phyloP scores from a whole-genome alignment of 2,888 invertebrate genomes.

The Scelioninae gen. 2 region DNA sequence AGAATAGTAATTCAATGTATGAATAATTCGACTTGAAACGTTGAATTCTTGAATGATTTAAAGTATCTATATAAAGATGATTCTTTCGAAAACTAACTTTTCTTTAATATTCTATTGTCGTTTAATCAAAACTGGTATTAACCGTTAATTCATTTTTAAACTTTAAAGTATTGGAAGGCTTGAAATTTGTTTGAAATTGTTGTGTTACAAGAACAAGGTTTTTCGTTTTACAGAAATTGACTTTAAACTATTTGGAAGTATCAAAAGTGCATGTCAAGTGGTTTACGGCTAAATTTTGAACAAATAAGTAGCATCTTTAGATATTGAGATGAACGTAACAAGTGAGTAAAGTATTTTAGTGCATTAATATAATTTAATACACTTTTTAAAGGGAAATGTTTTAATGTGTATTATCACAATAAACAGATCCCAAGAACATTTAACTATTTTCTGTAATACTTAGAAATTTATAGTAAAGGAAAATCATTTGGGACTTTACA shows the following conservation, averaged over 20 bases:
- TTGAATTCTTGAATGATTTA: too few species aligned
- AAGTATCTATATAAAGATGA: too few species aligned
- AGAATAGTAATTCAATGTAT: background rate
- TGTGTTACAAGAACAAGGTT: constrained; percentile 6
- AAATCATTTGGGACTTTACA: too few species aligned
- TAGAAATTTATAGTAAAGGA: too few species aligned
- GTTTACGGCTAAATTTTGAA: constrained; percentile 3
- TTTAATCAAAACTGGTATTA: constrained; percentile 2
- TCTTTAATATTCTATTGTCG: background rate
- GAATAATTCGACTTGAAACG: background rate
- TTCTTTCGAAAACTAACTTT: too few species aligned
- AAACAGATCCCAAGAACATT: too few species aligned
- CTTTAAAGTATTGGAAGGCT: constrained; percentile 1
- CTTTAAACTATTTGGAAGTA: constrained; percentile 9
- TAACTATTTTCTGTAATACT: too few species aligned
- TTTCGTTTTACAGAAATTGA: constrained; percentile 22
- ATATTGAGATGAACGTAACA: background rate
- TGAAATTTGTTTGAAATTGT: constrained; percentile 8
- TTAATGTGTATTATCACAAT: too few species aligned
- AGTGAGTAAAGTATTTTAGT: too few species aligned
- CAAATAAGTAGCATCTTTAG: constrained; percentile 1
- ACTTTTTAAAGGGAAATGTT: too few species aligned
- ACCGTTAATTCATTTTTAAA: constrained; percentile 14
- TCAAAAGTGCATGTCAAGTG: constrained; percentile 13
- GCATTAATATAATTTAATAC: too few species aligned